Base-by-base conservation (phyloP, 2,113 vertebrate genomes). In the Otis tarda region DNA sequence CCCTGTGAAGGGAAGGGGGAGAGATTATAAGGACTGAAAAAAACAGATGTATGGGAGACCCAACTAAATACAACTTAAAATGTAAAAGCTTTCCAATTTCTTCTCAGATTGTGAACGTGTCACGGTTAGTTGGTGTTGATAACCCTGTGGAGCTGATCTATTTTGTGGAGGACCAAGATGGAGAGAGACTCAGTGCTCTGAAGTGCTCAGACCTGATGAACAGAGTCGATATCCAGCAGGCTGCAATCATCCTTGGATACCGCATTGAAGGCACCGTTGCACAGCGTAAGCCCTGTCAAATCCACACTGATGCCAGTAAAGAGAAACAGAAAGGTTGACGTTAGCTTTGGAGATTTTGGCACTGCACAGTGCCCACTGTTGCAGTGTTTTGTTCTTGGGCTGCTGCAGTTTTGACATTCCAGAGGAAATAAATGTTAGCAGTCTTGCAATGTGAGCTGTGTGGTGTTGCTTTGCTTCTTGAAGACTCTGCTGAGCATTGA, bases 241-340 rank as follows among this genome's bases (percentile, higher is more conserved):
- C 99, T 1, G 99, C 99, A 28, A 99, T 99, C 77, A 98, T 99
- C 93, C 97, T 99, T n/a, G 99, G 99, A 17, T 99, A 99, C 96
- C 99, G 99, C 39, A 98, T 99, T 30, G 98, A 99, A 86, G 99
- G 99, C 6, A 88, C 98, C 31, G 97, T 99, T 73, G 99, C 99
- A 17, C 98, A 99, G 73, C 99, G 99, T 99, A 97, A 99, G 99
- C 98, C 59, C 19, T 23, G 12, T 18, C 49, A 56, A 16, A 64
- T 47, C 57, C 56, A 2, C 45, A 6, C 28, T 11, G 1, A 4
- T 74, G 49, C 47, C 57, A 49, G 47, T 43, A 31, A 14, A 65
- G 53, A 43, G 65, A 23, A 39, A 15, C 4, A 3, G 63, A 9
- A 85, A 35, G 82, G 41, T 24, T 45, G 75, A 12, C 20, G 2